Conservation (phyloP, 2,797 vertebrate species). For the Tokudaia tokunoshimensis region DNA sequence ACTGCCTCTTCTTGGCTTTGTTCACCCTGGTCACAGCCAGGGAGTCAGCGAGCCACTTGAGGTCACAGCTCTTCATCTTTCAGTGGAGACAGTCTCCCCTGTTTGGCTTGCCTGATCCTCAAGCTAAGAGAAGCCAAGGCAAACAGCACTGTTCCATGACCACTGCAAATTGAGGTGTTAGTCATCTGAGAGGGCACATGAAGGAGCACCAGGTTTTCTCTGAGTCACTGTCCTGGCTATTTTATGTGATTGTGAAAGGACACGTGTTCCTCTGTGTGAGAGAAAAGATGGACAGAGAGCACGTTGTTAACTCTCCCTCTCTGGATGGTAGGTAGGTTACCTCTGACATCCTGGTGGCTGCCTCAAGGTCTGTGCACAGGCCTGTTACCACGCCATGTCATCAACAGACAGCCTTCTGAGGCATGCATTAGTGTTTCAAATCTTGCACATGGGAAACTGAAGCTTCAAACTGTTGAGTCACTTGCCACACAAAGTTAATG, state of each 20-base stretch:
- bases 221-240: background rate
- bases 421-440: background rate
- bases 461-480: background rate
- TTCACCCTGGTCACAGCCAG: conserved; percentile 12
- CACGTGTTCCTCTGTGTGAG: background rate
- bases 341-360: background rate
- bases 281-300: background rate
- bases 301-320: background rate
- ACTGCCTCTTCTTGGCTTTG: background rate
- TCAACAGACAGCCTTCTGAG: background rate
- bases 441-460: background rate
- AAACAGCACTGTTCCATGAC: background rate
- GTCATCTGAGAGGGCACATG: background rate
- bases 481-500: background rate
- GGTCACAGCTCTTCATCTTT: background rate
- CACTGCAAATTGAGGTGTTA: background rate
- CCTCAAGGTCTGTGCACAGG: background rate
- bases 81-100: background rate
- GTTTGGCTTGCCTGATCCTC: background rate
- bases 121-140: background rate
- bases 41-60: conserved; percentile 13
- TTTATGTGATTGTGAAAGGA: background rate
- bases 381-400: background rate
- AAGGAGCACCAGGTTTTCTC: background rate
- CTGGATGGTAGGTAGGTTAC: background rate